Percentiles rank a stretch among this genome's conserved stretches.
phyloP scores from a whole-genome alignment of 2,797 vertebrate genomes.

The Bovichtus variegatus region DNA sequence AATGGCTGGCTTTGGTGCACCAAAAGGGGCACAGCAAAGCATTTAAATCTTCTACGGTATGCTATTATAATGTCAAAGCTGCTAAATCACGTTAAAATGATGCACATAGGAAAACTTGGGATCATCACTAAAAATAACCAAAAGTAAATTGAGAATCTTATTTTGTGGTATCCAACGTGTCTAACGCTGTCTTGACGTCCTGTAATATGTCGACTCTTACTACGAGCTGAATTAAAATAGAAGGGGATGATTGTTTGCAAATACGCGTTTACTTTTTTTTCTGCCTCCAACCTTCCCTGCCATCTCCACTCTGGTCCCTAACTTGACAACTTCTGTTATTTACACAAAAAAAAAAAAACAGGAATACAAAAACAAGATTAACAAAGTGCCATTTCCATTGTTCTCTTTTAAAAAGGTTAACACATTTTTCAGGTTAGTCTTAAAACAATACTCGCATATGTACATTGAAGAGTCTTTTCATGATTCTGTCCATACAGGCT shows the following conservation, averaged over 20 bases:
- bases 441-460: not conserved
- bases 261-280: not conserved
- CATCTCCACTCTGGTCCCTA: constrained; percentile 63
- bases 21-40: not conserved
- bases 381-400: constrained; percentile 67
- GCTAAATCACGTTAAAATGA: not conserved
- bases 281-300: not conserved
- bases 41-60: not conserved
- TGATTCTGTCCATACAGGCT: not conserved
- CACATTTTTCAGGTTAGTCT: constrained; percentile 2
- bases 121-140: not conserved
- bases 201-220: not conserved
- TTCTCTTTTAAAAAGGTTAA: constrained; percentile 6
- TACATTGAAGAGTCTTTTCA: not conserved
- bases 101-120: not conserved
- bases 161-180: not conserved
- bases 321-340: constrained; percentile 38
- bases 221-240: not conserved
- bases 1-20: too few species aligned
- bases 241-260: not conserved
- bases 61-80: not conserved
- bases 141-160: not conserved
- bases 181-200: not conserved
- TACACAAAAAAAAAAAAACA: constrained; percentile 32
- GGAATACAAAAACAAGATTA: constrained; percentile 27